Base-by-base conservation (phyloP, 2,888 invertebrate genomes). In the Pilophorus perplexus region DNA sequence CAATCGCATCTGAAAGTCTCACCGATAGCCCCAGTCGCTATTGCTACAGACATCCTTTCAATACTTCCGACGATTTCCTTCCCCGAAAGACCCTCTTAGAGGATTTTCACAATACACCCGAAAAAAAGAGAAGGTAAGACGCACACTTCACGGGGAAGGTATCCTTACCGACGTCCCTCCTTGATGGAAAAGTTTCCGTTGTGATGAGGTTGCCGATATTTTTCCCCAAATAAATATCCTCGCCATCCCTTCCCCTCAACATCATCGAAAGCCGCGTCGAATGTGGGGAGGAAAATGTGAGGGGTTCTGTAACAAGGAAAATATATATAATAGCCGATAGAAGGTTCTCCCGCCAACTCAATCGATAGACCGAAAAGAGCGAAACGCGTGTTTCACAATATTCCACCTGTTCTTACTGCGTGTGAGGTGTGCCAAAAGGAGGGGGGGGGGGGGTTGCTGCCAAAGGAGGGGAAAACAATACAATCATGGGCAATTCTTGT, bases 281-380 rank as follows among this genome's bases (percentile, higher is more conserved):
- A n/a, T 16, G 16, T 23, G 48, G 8, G 48, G 5, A 48, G 48
- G 22, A 48, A 12, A 23, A 48, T 20, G 23, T 22, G 48, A 20
- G 23, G 48, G 48, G 48, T 20, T 48, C 33, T 10, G 48, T 48
- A 48, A 48, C 48, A 23, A 48, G 48, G 48, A 48, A 48, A 48
- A 48, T 48, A n/a, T n/a, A n/a, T n/a, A 48, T 48, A 48, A 48
- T 48, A 48, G 48, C 48, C 23, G 20, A 23, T 48, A 48, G 22
- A 20, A 48, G 48, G 48, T 48, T 22, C 18, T n/a, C n/a, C n/a
- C n/a, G n/a, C n/a, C n/a, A 6, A 16, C 22, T 48, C 16, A 48
- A 48, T 48, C 48, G 48, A 48, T 48, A 48, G 22, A 22, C 23
- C 22, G 10, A 3, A n/a, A 22, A 48, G 18, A 48, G 48, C 48